Conservation (phyloP, 2,113 vertebrate genomes). For the Misgurnus mizolepis region DNA sequence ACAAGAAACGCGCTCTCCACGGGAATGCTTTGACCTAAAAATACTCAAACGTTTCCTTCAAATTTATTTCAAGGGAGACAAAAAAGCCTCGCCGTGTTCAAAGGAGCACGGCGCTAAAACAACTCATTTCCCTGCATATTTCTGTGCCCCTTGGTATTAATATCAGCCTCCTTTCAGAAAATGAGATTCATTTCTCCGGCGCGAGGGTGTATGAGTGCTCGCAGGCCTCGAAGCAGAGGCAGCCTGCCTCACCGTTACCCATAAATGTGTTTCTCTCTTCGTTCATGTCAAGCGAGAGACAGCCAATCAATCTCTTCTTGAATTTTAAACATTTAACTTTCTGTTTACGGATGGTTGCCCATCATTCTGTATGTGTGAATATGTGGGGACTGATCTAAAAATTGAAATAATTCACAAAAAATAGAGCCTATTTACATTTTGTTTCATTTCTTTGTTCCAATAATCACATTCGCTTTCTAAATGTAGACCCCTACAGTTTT, state of each 20-base stretch:
- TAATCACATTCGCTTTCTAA: not conserved
- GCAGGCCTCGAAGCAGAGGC: slow-evolving; percentile 45
- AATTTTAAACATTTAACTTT: slow-evolving; percentile 51
- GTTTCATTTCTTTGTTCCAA: not conserved
- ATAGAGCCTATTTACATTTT: too few species aligned
- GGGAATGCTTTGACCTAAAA: slow-evolving; percentile 43
- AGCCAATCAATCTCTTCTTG: slow-evolving; percentile 64
- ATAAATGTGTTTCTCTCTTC: slow-evolving; percentile 53
- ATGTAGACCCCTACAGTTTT: slow-evolving; percentile 14
- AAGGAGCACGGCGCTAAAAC: slow-evolving; percentile 46
- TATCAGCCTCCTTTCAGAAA: slow-evolving; percentile 50
- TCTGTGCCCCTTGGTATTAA: slow-evolving; percentile 50
- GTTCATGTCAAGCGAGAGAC: slow-evolving; percentile 57
- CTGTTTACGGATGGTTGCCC: slow-evolving; percentile 53
- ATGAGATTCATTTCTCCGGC: slow-evolving; percentile 53
- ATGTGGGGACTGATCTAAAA: not conserved
- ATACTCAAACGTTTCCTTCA: slow-evolving; percentile 42
- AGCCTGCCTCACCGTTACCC: slow-evolving; percentile 39
- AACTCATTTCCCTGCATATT: slow-evolving; percentile 48
- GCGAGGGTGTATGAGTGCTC: slow-evolving; percentile 41
- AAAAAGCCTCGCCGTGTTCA: slow-evolving; percentile 43
- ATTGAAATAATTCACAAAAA: not conserved
- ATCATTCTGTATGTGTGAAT: slow-evolving; percentile 42
- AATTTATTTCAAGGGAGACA: slow-evolving; percentile 37
- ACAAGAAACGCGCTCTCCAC: slow-evolving; percentile 27